Percentiles rank a stretch among this genome's conserved stretches.
Evolutionary conservation across 1,140 invertebrate species (phyloP).

Genomic region (Magallana ariakensis): DNA sequence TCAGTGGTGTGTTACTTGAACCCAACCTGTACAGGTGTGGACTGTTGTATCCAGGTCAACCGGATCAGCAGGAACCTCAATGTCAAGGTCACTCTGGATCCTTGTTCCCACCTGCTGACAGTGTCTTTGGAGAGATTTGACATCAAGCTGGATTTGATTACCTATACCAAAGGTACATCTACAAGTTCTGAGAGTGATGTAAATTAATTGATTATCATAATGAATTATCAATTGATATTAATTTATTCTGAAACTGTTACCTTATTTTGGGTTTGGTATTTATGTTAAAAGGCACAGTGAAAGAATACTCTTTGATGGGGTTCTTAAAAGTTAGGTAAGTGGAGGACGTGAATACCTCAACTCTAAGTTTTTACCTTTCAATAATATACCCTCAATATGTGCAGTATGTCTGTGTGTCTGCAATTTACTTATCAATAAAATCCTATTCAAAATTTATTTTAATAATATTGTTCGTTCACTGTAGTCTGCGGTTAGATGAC

Average conservation of each 20-base stretch:
- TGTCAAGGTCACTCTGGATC: constrained; percentile 29
- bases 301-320: constrained; percentile 7
- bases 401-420: too few species aligned
- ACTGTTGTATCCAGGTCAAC: constrained; percentile 51
- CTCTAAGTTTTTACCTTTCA: too few species aligned
- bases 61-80: constrained; percentile 32
- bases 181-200: too few species aligned
- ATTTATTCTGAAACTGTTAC: too few species aligned
- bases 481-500: not conserved
- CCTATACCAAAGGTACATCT: constrained; percentile 51
- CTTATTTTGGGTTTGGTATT: too few species aligned
- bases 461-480: not conserved
- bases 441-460: too few species aligned
- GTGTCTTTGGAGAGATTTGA: constrained; percentile 46
- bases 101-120: constrained; percentile 47
- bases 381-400: too few species aligned
- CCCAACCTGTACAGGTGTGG: constrained; percentile 43
- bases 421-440: too few species aligned
- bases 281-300: not conserved
- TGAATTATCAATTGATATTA: too few species aligned
- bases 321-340: constrained; percentile 10
- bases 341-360: too few species aligned
- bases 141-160: constrained; percentile 50
- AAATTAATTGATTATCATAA: too few species aligned
- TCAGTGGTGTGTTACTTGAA: constrained; percentile 45